Evolutionary conservation across 2,113 vertebrate species (phyloP).

Genomic region (Myiozetetes cayanensis): DNA sequence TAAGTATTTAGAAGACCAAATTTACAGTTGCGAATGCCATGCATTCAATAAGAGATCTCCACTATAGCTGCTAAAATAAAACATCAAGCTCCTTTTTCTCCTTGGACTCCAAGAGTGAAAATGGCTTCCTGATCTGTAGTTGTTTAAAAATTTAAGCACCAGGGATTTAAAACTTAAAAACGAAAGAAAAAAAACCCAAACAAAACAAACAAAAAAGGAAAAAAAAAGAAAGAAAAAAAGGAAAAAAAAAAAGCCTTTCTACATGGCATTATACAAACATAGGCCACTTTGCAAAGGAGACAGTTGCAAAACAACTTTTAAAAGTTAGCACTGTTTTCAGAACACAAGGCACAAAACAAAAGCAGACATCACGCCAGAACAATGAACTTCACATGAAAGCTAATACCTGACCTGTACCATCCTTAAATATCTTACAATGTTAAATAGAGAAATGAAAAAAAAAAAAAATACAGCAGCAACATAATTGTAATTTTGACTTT

Average conservation of each 20-base stretch:
- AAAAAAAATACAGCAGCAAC: constrained; percentile 90
- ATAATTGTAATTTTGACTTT: constrained; percentile 87
- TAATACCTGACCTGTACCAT: constrained; percentile 81
- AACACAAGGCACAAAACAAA: constrained; percentile 90
- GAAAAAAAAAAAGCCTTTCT: constrained; percentile 29
- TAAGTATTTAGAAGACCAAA: constrained; percentile 65
- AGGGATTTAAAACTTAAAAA: constrained; percentile 57
- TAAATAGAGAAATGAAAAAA: constrained; percentile 79
- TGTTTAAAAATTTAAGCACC: constrained; percentile 68
- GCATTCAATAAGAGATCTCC: constrained; percentile 67
- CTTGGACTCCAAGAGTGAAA: constrained; percentile 73
- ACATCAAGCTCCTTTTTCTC: constrained; percentile 53
- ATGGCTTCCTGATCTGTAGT: constrained; percentile 68
- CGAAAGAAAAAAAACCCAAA: neutral
- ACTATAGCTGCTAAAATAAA: constrained; percentile 56
- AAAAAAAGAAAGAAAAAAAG: neutral
- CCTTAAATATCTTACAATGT: constrained; percentile 82
- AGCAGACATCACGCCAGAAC: constrained; percentile 79
- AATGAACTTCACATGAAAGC: constrained; percentile 77
- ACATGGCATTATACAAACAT: constrained; percentile 60
- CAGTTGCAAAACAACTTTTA: constrained; percentile 71
- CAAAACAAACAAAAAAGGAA: neutral
- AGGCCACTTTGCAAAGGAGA: constrained; percentile 76
- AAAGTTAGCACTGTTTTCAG: constrained; percentile 79
- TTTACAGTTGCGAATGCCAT: constrained; percentile 65